Evolutionary conservation across 2,113 vertebrate species (phyloP), one percentile per base, ranked within the genome.

Genomic region (Marmota monax): DNA sequence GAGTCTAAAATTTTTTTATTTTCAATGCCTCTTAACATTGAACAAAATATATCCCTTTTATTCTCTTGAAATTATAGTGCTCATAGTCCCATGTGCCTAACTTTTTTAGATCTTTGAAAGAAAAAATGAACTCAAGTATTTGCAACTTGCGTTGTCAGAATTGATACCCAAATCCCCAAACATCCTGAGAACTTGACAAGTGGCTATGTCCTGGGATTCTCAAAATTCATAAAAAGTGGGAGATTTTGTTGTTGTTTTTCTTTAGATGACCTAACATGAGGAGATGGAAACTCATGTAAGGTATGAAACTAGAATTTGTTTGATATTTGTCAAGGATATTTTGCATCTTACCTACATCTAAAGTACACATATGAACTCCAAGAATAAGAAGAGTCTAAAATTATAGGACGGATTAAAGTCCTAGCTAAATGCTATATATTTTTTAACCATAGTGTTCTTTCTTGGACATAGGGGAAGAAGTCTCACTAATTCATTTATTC

Each of bases 11-110:
- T 10, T 77, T 45, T 77, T 45, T 88, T 74, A 72, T 12, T 77
- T 72, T 23, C 32, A 72, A 23, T 80, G 69, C 2, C 32, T 61
- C 17, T 94, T 76, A 72, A 61, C 4, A 85, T 3, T 29, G 23
- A 3, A 3, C 53, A 69, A 65, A 56, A 22, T 29, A 87, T 22
- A 2, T 13, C 48, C 1, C 1, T 88, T 39, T 82, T 72, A 56
- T 65, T 77, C n/a, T 88, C 16, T 84, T 82, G 86, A 93, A 77
- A 82, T 86, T 82, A 25, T 22, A 72, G 45, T 74, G 67, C 51
- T 90, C 10, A 8, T 34, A 63, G 16, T 89, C 13, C 61, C 39
- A 85, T n/a, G 22, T 84, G 8, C 13, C 37, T 5, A 74, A 1
- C 1, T 27, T 61, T 87, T 84, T 42, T 67, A 77, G 29, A 25